Evolutionary conservation across 2,888 invertebrate species (phyloP).

Genomic region (Diaphora mendica): DNA sequence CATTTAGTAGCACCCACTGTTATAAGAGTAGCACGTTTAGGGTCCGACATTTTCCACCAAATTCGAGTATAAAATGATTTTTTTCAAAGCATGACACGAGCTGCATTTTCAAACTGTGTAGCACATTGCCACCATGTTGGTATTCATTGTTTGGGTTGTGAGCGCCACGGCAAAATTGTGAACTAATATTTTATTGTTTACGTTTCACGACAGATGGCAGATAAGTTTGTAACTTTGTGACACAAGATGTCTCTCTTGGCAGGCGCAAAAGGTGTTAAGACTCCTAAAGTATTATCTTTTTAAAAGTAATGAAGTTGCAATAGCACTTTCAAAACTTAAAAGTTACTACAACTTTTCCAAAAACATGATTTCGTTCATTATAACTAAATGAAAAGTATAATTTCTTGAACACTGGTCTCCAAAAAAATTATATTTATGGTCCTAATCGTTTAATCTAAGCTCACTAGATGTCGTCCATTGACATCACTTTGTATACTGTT

Average conservation of each 20-base stretch:
- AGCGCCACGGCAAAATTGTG: conserved; percentile 75
- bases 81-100: conserved; percentile 87
- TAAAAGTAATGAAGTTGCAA: background rate
- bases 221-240: background rate
- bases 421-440: background rate
- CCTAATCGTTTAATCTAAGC: conserved; percentile 1
- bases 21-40: conserved; percentile 90
- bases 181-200: conserved; percentile 61
- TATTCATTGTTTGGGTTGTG: conserved; percentile 87
- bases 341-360: background rate
- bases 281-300: background rate
- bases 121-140: conserved; percentile 87
- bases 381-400: background rate
- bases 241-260: conserved; percentile 39
- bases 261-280: background rate
- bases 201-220: conserved; percentile 57
- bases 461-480: conserved; percentile 46
- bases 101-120: conserved; percentile 87
- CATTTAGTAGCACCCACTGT: conserved; percentile 89
- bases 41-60: conserved; percentile 91
- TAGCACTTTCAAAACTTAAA: background rate
- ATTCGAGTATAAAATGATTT: conserved; percentile 85
- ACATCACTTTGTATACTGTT: conserved; percentile 37
- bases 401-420: background rate
- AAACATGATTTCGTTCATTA: background rate